A percentile compares a stretch with the other conserved stretches of the same genome.
Evolutionary conservation across 23 tunicate species (phyloP).

Genomic region (Pegea sp.): DNA sequence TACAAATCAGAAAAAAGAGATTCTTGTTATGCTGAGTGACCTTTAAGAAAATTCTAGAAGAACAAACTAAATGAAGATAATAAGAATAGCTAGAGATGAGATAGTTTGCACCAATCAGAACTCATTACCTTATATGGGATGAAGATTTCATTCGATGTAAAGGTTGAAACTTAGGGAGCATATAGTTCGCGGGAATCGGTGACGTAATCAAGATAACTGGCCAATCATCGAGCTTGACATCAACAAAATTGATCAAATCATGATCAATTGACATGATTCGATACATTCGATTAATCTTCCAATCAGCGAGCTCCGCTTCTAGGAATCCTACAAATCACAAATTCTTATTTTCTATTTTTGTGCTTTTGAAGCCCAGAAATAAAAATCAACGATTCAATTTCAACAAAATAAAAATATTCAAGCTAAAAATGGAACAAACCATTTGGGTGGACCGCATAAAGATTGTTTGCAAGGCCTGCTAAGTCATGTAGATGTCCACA

Average conservation of each 20-base stretch:
- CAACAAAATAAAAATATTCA: neutral
- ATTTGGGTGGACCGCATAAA: constrained; percentile 48
- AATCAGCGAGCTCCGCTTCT: constrained; percentile 72
- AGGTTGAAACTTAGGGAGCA: constrained; percentile 71
- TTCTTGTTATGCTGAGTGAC: too few species aligned
- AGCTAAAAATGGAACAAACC: constrained; percentile 32
- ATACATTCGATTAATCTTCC: constrained; percentile 43
- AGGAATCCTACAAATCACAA: constrained; percentile 33
- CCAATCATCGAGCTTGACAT: constrained; percentile 29
- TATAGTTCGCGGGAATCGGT: constrained; percentile 34
- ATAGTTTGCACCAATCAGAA: too few species aligned
- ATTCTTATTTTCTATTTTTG: neutral
- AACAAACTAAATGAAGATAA: too few species aligned
- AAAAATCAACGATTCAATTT: neutral
- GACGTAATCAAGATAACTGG: constrained; percentile 58
- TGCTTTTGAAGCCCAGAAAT: constrained; percentile 1
- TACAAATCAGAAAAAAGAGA: too few species aligned
- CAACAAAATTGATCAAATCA: constrained; percentile 56
- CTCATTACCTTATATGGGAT: constrained; percentile 84
- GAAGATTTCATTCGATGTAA: constrained; percentile 37
- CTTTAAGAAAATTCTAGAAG: too few species aligned
- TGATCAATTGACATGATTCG: constrained; percentile 81
- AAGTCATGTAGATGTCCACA: constrained; percentile 76
- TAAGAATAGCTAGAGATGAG: too few species aligned
- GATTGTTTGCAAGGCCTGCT: constrained; percentile 19